Evolutionary conservation across 2,113 vertebrate genomes (phyloP), one percentile per base, ranked within the genome.

Genomic region (Charina bottae): DNA sequence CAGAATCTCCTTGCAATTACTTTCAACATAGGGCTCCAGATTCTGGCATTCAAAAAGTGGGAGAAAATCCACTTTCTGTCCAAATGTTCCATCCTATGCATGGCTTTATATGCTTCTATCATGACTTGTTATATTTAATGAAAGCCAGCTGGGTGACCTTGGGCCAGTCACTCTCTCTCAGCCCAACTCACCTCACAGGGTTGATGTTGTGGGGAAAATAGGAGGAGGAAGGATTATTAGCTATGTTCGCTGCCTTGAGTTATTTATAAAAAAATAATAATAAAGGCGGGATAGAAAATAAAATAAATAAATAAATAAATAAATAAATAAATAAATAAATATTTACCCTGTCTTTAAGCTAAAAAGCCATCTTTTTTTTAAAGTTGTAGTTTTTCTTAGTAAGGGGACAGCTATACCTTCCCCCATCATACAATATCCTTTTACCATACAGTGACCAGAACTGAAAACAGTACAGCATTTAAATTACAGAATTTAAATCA

Each of bases 401-500:
- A 33, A 33, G 62, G 49, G 28, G 28, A 13, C 62, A 64, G 62
- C 26, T n/a, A 13, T 15, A 68, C 62, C 13, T 68, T 68, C n/a
- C 5, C 15, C 28, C 15, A 33, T 72, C n/a, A 2, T 72, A 17
- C 33, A 17, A 33, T 72, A 78, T 37, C 68, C 33, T 78, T 78
- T 78, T 37, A n/a, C 12, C 7, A 3, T 19, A 2, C 0, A 17
- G 3, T 37, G 33, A 78, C 33, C 68, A 78, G 68, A 37, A 37
- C 68, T 78, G 68, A 68, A 68, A 68, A 68, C 28, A 6, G 62
- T 68, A 78, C 37, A 37, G 21, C 62, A n/a, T n/a, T n/a, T n/a
- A n/a, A n/a, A n/a, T n/a, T n/a, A n/a, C n/a, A 93, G 91, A 92
- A 88, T 94, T 93, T 59, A 92, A 91, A 95, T 88, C 83, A 94